These are phyloP conservation scores for Polymixis lichenea DNA, from an alignment of 2,888 invertebrate species.

Conservation along the genomic window DNA sequence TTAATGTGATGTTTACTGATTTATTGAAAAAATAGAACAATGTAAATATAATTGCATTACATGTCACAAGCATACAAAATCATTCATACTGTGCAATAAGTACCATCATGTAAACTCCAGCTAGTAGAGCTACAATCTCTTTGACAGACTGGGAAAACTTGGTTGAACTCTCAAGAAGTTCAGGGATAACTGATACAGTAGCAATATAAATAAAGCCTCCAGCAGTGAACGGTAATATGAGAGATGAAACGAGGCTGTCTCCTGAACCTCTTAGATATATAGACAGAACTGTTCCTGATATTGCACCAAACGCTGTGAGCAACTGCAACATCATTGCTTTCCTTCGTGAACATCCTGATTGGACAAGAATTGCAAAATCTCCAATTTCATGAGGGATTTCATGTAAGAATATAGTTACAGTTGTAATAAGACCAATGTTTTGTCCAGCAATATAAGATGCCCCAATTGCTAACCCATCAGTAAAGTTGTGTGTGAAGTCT, in stretches of 20 bases:
- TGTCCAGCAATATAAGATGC: conserved; percentile 98
- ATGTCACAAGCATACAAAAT: conserved; percentile 39
- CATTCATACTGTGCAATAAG: conserved; percentile 94
- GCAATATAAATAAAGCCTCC: conserved; percentile 99
- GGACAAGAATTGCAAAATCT: conserved; percentile 99
- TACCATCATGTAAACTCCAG: conserved; percentile 99
- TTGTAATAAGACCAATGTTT: conserved; percentile 96
- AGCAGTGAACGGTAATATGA: conserved; percentile 99
- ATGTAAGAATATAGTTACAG: conserved; percentile 98
- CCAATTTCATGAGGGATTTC: conserved; percentile 99
- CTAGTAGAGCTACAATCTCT: conserved; percentile 96
- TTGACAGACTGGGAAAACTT: conserved; percentile 97
- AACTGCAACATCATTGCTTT: conserved; percentile 99
- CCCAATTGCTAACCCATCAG: conserved; percentile 99
- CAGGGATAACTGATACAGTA: conserved; percentile 99
- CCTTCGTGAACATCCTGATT: conserved; percentile 97
- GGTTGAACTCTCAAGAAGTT: conserved; percentile 96
- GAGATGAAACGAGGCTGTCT: conserved; percentile 93
- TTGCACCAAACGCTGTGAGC: conserved; percentile 98
- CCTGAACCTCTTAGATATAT: conserved; percentile 94
- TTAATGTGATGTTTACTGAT: conserved; percentile 58
- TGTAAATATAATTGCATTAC: conserved; percentile 55
- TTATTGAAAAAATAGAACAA: conserved; percentile 59
- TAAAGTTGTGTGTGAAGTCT: conserved; percentile 99
- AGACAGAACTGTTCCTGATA: conserved; percentile 97